A percentile compares a stretch with the other conserved stretches of the same genome.
These are phyloP conservation scores for Schizothorax lantsangensis DNA, from an alignment of 2,797 vertebrate species.

Conservation along the genomic window DNA sequence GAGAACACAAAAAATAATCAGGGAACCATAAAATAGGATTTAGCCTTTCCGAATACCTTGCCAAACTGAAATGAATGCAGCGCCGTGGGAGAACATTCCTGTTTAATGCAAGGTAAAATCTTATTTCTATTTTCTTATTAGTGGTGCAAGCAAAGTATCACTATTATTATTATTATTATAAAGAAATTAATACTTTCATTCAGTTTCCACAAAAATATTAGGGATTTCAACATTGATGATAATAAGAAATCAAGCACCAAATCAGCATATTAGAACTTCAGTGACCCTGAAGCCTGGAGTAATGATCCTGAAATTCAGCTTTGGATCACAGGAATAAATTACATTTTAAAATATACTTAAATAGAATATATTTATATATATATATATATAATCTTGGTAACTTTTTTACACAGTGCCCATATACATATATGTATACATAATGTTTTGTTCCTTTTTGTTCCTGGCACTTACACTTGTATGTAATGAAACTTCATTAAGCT, in stretches of 20 bases:
- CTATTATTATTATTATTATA: neutral
- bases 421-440: neutral
- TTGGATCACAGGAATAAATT: neutral
- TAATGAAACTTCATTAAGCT: conserved; percentile 49
- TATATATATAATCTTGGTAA: too few relatives aligned
- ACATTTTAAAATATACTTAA: neutral
- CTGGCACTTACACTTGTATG: neutral
- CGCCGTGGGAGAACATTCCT: conserved; percentile 40
- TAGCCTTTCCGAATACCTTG: conserved; percentile 23
- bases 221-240: neutral
- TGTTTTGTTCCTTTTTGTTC: neutral
- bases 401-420: too few relatives aligned
- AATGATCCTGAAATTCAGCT: neutral
- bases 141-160: neutral
- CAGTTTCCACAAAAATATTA: neutral
- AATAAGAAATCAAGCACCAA: neutral
- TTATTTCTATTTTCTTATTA: neutral
- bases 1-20: conserved; percentile 16
- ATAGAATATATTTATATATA: neutral
- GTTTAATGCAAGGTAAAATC: neutral
- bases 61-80: conserved; percentile 25
- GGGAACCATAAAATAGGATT: conserved; percentile 21
- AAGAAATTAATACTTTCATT: neutral
- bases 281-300: neutral
- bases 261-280: neutral